Conservation (phyloP, 2,888 invertebrate species). For the Tiphia femorata region DNA sequence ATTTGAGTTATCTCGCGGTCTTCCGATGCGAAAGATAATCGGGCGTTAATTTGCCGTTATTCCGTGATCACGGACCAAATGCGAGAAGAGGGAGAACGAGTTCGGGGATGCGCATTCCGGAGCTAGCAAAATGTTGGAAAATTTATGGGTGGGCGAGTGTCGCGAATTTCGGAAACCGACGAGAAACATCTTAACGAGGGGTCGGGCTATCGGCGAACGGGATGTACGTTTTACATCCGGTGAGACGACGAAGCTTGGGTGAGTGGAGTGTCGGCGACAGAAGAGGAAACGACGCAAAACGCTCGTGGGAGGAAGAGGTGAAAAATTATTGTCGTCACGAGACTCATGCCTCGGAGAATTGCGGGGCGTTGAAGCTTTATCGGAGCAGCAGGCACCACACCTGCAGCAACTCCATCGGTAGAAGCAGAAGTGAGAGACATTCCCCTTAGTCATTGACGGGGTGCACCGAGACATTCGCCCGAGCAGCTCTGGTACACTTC, state of each 20-base stretch:
- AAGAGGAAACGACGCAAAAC: constrained; percentile 14
- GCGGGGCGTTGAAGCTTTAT: constrained; percentile 27
- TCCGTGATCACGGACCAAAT: too few relatives aligned
- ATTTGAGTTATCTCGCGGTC: not conserved
- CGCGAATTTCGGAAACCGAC: constrained; percentile 39
- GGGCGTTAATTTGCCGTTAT: constrained; percentile 28
- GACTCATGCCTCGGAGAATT: too few relatives aligned
- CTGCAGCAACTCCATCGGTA: constrained; percentile 37
- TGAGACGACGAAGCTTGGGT: too few relatives aligned
- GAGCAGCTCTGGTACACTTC: constrained; percentile 17
- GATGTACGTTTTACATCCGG: constrained; percentile 51
- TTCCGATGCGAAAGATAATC: constrained; percentile 32
- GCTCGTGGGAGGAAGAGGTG: too few relatives aligned
- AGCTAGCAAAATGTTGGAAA: constrained; percentile 41
- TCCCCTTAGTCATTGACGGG: constrained; percentile 34
- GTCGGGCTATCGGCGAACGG: constrained; percentile 50
- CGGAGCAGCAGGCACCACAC: constrained; percentile 8
- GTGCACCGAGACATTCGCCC: constrained; percentile 19
- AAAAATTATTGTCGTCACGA: constrained; percentile 34
- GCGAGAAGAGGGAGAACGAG: not conserved
- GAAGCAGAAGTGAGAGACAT: constrained; percentile 12
- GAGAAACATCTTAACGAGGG: constrained; percentile 55
- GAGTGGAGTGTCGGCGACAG: constrained; percentile 19
- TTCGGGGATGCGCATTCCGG: constrained; percentile 10
- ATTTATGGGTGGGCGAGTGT: constrained; percentile 42